These are phyloP conservation scores for Neogobius melanostomus DNA, from an alignment of 2,113 vertebrate genomes.

Conservation along the genomic window DNA sequence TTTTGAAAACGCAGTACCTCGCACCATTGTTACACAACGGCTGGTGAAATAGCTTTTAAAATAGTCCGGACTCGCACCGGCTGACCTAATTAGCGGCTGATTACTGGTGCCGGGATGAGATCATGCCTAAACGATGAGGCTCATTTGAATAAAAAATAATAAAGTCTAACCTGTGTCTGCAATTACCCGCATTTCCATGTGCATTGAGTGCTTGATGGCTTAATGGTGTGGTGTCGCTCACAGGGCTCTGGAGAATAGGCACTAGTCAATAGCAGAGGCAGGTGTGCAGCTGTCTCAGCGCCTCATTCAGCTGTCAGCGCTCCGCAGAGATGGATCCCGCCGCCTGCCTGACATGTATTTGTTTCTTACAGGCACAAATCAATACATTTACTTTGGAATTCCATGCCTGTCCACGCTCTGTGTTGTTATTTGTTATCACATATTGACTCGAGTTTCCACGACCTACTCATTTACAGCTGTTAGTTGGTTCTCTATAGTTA, in stretches of 20 bases:
- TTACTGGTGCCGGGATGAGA: conserved; percentile 55
- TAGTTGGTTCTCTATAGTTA: too few species aligned
- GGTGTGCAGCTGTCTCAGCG: not conserved
- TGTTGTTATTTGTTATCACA: too few species aligned
- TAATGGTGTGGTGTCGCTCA: conserved; percentile 65
- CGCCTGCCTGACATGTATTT: too few species aligned
- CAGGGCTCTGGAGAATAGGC: conserved; percentile 24
- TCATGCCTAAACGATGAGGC: conserved; percentile 64
- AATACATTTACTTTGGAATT: too few species aligned
- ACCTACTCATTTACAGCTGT: too few species aligned
- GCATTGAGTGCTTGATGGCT: conserved; percentile 72
- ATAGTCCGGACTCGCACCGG: conserved; percentile 64
- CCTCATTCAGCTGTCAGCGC: not conserved
- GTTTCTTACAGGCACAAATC: too few species aligned
- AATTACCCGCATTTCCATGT: conserved; percentile 73
- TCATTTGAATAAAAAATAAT: conserved; percentile 65
- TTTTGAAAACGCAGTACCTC: too few species aligned
- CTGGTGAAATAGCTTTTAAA: conserved; percentile 64
- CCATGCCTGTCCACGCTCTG: too few species aligned
- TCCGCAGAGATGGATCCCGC: too few species aligned
- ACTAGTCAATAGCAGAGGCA: not conserved
- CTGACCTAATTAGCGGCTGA: conserved; percentile 70
- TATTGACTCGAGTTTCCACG: too few species aligned
- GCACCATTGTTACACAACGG: too few species aligned
- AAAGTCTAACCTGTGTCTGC: conserved; percentile 72